A percentile compares a stretch with the other conserved stretches of the same genome.
Evolutionary conservation across 1,140 invertebrate genomes (phyloP).

Genomic region (Gerris buenoi): DNA sequence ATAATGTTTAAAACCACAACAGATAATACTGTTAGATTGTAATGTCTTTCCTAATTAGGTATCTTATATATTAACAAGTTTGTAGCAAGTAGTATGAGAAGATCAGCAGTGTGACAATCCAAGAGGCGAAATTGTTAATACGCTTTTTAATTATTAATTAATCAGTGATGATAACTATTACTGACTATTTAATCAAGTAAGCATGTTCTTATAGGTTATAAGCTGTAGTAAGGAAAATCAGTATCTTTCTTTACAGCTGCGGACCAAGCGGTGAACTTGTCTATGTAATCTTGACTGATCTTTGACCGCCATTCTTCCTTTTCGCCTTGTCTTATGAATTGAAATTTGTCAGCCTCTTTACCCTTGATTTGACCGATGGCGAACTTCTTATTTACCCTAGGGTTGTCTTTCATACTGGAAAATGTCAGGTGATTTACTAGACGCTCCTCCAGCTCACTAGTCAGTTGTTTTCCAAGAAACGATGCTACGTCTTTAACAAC

Average conservation of each 20-base stretch:
- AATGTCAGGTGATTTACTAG: slow-evolving; percentile 7
- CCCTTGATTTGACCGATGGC: background rate
- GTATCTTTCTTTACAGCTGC: background rate
- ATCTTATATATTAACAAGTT: no score
- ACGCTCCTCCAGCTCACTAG: background rate
- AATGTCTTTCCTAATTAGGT: no score
- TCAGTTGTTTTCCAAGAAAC: background rate
- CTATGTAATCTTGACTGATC: slow-evolving; percentile 4
- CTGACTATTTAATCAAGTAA: no score
- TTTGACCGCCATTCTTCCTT: slow-evolving; percentile 3
- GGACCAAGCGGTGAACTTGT: slow-evolving; percentile 6
- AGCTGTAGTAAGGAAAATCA: slow-evolving; percentile 13
- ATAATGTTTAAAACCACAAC: no score
- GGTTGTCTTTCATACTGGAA: slow-evolving; percentile 10
- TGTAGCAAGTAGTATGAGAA: no score
- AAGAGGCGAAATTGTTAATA: no score
- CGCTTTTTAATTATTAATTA: no score
- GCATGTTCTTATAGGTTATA: no score
- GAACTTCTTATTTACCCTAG: slow-evolving; percentile 3
- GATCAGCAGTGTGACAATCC: no score
- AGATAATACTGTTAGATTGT: no score
- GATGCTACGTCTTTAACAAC: slow-evolving; percentile 35
- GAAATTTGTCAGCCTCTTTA: background rate
- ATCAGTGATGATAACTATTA: no score
- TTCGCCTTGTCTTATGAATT: slow-evolving; percentile 6